Percentiles rank a stretch among this genome's conserved stretches.
phyloP scores from a whole-genome alignment of 1,140 invertebrate genomes.

The Conus ventricosus region DNA sequence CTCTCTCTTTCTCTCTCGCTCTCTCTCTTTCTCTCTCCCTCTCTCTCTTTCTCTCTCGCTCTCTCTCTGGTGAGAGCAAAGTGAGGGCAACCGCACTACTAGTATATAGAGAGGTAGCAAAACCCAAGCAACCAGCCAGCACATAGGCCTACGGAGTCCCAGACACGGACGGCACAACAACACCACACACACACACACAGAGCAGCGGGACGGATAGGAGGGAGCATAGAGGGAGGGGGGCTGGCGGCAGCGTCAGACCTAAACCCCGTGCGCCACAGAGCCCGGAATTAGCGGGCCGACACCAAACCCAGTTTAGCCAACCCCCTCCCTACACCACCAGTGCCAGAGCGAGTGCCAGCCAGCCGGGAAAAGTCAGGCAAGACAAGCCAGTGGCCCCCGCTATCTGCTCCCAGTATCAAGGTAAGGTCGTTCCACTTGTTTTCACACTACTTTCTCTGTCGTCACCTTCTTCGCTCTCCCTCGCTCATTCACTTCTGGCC shows the following conservation, averaged over 20 bases:
- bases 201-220: background rate
- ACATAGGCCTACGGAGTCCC: background rate
- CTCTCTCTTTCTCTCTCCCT: background rate
- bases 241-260: slow-evolving; percentile 1
- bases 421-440: background rate
- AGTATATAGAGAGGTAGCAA: too few species aligned
- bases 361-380: background rate
- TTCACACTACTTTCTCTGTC: background rate
- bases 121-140: background rate
- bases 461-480: background rate
- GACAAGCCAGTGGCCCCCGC: background rate
- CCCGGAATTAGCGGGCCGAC: slow-evolving; percentile 3
- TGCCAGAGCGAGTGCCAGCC: background rate
- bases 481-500: background rate
- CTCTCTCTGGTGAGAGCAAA: too few species aligned
- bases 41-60: background rate
- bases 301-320: slow-evolving; percentile 13
- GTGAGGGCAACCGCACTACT: background rate
- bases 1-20: background rate
- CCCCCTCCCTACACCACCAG: too few species aligned
- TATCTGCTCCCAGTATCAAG: background rate
- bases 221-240: background rate
- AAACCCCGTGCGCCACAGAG: background rate
- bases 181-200: background rate
- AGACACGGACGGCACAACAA: background rate